These are phyloP conservation scores for Daubentonia madagascariensis DNA, from an alignment of 2,113 vertebrate genomes.

Conservation along the genomic window DNA sequence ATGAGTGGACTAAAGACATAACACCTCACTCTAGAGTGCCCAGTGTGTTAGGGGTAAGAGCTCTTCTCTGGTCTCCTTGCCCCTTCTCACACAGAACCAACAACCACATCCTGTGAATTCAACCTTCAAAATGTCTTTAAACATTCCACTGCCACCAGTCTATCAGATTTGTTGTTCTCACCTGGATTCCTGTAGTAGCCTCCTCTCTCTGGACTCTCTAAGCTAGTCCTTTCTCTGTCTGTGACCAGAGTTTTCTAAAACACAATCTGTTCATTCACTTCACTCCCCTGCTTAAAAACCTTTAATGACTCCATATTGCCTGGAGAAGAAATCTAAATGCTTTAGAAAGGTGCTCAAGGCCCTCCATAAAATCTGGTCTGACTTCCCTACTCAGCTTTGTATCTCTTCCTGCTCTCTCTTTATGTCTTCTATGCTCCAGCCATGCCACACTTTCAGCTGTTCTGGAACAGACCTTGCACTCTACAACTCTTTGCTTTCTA, in stretches of 20 bases:
- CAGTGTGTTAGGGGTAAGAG: not conserved
- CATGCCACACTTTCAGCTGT: not conserved
- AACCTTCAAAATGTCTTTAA: not conserved
- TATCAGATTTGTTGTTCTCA: not conserved
- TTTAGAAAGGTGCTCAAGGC: not conserved
- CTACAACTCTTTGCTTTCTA: not conserved
- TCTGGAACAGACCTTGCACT: not conserved
- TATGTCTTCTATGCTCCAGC: not conserved
- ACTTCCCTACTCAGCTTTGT: not conserved
- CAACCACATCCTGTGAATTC: not conserved
- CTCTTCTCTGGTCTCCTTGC: not conserved
- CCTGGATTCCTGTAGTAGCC: not conserved
- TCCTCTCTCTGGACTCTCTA: not conserved
- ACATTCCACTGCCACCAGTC: fast-evolving
- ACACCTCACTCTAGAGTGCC: not conserved
- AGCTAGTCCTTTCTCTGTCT: not conserved
- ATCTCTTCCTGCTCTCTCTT: not conserved
- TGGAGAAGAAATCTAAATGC: not conserved
- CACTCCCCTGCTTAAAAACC: not conserved
- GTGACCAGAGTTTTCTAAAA: not conserved
- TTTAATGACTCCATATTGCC: not conserved
- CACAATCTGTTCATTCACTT: not conserved
- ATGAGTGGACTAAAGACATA: not conserved
- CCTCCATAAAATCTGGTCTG: not conserved
- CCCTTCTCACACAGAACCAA: not conserved